These are phyloP conservation scores for Passer montanus DNA, from an alignment of 2,113 vertebrate species.

Conservation along the genomic window DNA sequence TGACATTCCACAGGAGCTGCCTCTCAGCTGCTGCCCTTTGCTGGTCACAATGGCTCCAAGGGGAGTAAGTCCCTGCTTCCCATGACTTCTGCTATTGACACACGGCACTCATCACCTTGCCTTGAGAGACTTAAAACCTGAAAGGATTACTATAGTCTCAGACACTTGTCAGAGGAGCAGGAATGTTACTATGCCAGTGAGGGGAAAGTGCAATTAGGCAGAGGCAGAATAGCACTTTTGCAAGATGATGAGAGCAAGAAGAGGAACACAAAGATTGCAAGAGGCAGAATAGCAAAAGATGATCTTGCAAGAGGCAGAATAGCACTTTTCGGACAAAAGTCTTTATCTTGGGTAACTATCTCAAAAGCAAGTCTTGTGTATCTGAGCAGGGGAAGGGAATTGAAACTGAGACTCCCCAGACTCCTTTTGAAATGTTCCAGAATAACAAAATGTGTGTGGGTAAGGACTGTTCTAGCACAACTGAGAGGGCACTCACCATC, in stretches of 20 bases:
- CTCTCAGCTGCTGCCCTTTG: neutral
- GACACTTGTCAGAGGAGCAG: neutral
- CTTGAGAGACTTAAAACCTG: neutral
- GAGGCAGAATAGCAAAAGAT: too few relatives aligned
- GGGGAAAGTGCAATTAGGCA: neutral
- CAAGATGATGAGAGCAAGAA: too few relatives aligned
- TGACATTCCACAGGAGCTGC: neutral
- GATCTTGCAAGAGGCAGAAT: neutral
- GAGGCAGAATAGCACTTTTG: neutral
- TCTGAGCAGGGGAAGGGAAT: neutral
- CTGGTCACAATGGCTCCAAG: too few relatives aligned
- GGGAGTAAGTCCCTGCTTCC: neutral
- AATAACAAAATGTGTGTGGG: neutral
- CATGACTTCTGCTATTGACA: neutral
- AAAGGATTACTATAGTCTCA: neutral
- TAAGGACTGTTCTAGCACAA: neutral
- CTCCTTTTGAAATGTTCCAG: neutral
- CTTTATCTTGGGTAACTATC: neutral
- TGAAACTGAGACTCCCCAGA: neutral
- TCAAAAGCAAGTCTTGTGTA: neutral
- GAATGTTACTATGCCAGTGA: neutral
- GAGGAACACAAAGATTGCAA: too few relatives aligned
- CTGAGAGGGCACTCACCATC: neutral
- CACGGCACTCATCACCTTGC: too few relatives aligned
- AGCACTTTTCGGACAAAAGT: neutral